Conservation (phyloP, 2,888 invertebrate species). For the Himalopsyche anomala region DNA sequence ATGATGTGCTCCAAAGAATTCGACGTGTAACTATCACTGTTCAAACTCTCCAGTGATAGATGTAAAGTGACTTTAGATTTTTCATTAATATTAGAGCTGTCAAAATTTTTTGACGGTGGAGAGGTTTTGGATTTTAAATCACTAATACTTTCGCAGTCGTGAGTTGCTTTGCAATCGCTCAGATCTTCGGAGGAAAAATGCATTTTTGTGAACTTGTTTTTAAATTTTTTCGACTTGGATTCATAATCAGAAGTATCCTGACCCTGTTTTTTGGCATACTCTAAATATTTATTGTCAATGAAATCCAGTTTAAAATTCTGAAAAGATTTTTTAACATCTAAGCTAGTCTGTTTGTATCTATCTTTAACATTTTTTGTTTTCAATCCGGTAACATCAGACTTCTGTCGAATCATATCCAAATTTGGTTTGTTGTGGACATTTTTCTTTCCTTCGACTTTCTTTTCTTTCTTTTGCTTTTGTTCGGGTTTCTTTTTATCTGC, state of each 20-base stretch:
- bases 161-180: conserved; percentile 56
- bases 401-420: conserved; percentile 76
- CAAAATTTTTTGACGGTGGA: conserved; percentile 40
- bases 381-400: conserved; percentile 80
- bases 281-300: conserved; percentile 67
- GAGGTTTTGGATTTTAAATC: conserved; percentile 47
- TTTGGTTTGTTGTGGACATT: conserved; percentile 41
- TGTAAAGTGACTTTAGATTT: conserved; percentile 60
- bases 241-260: conserved; percentile 49
- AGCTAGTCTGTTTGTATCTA: conserved; percentile 65
- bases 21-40: conserved; percentile 64
- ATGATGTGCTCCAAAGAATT: conserved; percentile 61
- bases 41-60: conserved; percentile 64
- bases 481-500: conserved; percentile 50
- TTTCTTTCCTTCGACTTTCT: conserved; percentile 59
- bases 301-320: conserved; percentile 67
- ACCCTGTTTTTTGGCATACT: conserved; percentile 68
- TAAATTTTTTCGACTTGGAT: conserved; percentile 59
- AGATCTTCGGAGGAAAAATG: conserved; percentile 65
- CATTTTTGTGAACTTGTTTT: conserved; percentile 63
- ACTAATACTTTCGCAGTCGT: conserved; percentile 45
- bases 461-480: conserved; percentile 62
- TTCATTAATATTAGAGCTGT: conserved; percentile 32
- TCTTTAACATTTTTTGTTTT: conserved; percentile 72
- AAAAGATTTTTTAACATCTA: conserved; percentile 14